A percentile compares a stretch with the other conserved stretches of the same genome.
These are phyloP conservation scores for Perodicticus potto DNA, from an alignment of 2,797 vertebrate genomes.

Conservation along the genomic window DNA sequence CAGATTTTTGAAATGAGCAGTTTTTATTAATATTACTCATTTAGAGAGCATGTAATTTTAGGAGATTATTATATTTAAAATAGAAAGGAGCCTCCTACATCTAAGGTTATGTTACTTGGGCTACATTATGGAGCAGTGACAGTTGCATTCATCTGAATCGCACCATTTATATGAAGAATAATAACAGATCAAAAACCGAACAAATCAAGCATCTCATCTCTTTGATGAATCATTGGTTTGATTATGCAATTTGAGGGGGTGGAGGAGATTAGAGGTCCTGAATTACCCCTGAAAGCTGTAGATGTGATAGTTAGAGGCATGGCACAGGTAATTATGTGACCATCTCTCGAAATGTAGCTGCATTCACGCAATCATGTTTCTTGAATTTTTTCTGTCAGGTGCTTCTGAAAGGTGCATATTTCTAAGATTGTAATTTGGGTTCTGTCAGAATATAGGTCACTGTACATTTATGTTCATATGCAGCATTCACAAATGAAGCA, in stretches of 20 bases:
- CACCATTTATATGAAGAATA: constrained; percentile 24
- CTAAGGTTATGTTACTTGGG: neutral
- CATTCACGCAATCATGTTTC: neutral
- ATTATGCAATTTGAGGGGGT: neutral
- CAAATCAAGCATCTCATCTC: neutral
- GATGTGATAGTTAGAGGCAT: neutral
- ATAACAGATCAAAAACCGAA: constrained; percentile 16
- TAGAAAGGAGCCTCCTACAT: neutral
- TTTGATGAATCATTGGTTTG: constrained; percentile 36
- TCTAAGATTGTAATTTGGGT: neutral
- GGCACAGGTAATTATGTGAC: neutral
- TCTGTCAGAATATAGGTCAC: neutral
- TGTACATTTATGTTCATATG: neutral
- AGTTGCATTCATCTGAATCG: neutral
- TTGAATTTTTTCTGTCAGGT: neutral
- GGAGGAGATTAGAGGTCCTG: neutral
- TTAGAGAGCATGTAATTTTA: constrained; percentile 29
- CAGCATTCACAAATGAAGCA: neutral
- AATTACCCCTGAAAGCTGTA: neutral
- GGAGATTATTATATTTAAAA: constrained; percentile 24
- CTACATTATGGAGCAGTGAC: neutral
- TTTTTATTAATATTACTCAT: neutral
- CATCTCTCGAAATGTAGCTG: neutral
- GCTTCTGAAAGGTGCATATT: neutral
- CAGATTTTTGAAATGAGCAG: constrained; percentile 5